Percentiles rank a stretch among this genome's conserved stretches.
phyloP scores from a whole-genome alignment of 2,797 vertebrate species.

The Tokudaia muenninki region DNA sequence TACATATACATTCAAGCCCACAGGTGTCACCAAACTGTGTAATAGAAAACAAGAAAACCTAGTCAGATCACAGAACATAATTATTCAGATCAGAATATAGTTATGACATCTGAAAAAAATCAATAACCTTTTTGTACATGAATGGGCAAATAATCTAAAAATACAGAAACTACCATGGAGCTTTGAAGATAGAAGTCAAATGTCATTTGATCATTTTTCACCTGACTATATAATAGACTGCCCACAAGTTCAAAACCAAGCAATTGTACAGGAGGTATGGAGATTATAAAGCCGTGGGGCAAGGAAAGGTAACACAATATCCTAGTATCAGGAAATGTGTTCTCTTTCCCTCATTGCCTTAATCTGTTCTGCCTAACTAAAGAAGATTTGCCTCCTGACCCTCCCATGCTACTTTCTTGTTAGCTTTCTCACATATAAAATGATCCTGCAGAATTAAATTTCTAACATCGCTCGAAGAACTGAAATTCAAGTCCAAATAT shows the following conservation, averaged over 20 bases:
- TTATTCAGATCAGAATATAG: neutral
- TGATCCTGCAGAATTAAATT: neutral
- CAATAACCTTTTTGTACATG: neutral
- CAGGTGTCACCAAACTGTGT: neutral
- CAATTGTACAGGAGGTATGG: neutral
- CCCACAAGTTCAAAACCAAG: neutral
- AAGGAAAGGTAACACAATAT: neutral
- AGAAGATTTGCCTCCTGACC: neutral
- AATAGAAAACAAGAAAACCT: neutral
- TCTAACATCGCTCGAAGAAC: neutral
- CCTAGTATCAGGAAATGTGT: neutral
- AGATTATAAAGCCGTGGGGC: neutral
- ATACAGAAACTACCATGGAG: neutral
- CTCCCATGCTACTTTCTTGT: neutral
- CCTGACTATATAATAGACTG: neutral
- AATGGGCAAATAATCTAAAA: neutral
- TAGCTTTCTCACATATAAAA: neutral
- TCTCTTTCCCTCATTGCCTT: neutral
- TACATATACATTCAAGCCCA: neutral
- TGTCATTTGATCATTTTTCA: neutral
- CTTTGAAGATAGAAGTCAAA: neutral
- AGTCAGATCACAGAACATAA: neutral
- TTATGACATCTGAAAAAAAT: neutral
- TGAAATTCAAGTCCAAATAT: conserved; percentile 11
- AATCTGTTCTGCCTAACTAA: neutral